Base-by-base conservation (phyloP, 2,113 vertebrate genomes). In the Chionodraco myersi region DNA sequence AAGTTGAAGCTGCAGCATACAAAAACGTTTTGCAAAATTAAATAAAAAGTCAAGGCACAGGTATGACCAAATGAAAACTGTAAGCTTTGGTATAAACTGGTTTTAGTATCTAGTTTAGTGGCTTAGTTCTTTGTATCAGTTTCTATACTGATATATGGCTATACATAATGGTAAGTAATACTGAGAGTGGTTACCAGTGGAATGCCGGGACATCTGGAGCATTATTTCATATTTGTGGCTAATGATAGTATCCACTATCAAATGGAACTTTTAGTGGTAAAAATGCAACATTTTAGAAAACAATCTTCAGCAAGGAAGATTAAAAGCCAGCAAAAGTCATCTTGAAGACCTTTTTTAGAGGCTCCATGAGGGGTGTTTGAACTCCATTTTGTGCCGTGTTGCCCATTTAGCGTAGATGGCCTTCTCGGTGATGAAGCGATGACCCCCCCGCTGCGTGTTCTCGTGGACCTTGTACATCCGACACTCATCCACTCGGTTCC, bases 401-500 rank as follows among this genome's bases (percentile, higher is more conserved):
- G 97, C 96, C 98, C 98, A 99, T 90, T 92, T 96, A 72, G 95
- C 96, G 62, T 97, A 99, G 85, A 99, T 94, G 0, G 95, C 87
- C 86, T 99, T 99, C 94, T 99, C 98, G 0, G 98, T 99, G 92
- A 99, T 97, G 93, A 98, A 99, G 86, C 98, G 97, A 80, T 99
- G 98, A 0, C 96, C 97, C 0, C 96, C 97, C 0, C 79, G 95
- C 0, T 41, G 90, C 0, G 95, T 96, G 52, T 65, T 90, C 87
- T 99, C 98, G 0, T 99, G 98, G 1, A 91, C 64, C 62, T 92
- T 94, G 93, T 99, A 99, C 95, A 96, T 98, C 79, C 57, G 92
- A 85, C 98, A 99, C 85, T 99, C 98, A 0, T 96, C 93, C 72
- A 97, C 75, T 6, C 82, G 79, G 41, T 94, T 94, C 88, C 90